phyloP scores from a whole-genome alignment of 2,797 vertebrate genomes.

The Trachurus trachurus region DNA sequence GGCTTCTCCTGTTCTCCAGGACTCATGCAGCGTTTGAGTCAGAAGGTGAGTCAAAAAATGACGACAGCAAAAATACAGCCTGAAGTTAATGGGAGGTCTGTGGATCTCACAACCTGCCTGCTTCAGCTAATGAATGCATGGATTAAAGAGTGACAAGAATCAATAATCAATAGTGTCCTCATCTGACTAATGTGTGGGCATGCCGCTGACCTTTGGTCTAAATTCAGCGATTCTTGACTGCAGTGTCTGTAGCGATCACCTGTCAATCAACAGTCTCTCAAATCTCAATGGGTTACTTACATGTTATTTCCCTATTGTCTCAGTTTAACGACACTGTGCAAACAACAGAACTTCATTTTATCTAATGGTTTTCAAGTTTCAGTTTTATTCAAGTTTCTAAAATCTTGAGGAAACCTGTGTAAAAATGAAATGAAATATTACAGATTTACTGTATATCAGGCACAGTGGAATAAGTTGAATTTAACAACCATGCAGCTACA shows the following conservation, averaged over 20 bases:
- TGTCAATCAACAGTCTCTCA: not conserved
- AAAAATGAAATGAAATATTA: no score
- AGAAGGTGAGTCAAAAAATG: slow-evolving; percentile 2
- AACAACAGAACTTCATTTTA: no score
- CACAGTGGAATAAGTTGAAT: not conserved
- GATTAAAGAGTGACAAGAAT: not conserved
- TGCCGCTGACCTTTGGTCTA: slow-evolving; percentile 34
- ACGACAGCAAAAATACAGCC: not conserved
- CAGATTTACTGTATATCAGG: not conserved
- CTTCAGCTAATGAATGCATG: slow-evolving; percentile 10
- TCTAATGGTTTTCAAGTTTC: no score
- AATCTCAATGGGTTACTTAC: no score
- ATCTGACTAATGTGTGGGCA: not conserved
- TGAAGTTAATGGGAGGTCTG: not conserved
- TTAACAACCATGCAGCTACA: not conserved
- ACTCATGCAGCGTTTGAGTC: slow-evolving; percentile 34
- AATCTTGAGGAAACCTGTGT: no score
- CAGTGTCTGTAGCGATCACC: no score
- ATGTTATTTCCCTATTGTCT: no score
- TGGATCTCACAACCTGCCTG: not conserved
- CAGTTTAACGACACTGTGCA: no score
- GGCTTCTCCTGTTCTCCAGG: slow-evolving; percentile 27
- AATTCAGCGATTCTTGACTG: not conserved
- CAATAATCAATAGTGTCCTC: slow-evolving; percentile 5
- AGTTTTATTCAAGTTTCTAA: no score